Conservation (phyloP, 2,888 invertebrate genomes). For the Myopa testacea region DNA sequence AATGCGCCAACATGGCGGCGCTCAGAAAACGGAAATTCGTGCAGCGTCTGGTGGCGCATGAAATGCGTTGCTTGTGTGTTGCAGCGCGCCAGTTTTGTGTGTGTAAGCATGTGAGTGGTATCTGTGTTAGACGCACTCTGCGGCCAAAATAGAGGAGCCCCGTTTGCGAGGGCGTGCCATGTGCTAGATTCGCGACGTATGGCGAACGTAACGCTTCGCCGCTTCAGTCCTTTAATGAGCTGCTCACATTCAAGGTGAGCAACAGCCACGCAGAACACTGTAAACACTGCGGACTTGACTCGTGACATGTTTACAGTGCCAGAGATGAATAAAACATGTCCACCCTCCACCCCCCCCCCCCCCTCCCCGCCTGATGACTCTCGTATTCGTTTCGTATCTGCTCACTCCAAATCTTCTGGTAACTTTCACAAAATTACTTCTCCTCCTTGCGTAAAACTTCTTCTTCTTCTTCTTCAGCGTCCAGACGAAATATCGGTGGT, state of each 20-base stretch:
- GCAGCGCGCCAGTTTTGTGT: no score
- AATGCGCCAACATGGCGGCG: constrained; percentile 13
- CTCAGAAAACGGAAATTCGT: background rate
- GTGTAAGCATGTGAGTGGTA: no score
- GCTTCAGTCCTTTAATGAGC: background rate
- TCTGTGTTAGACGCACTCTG: no score
- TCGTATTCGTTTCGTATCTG: background rate
- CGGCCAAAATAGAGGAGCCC: no score
- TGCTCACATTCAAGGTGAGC: background rate
- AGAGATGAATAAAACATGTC: background rate
- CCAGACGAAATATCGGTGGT: constrained; percentile 32
- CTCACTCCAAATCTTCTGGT: background rate
- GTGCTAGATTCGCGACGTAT: no score
- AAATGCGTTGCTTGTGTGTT: background rate
- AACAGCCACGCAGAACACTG: background rate
- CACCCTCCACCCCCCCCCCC: background rate
- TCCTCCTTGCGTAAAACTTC: background rate
- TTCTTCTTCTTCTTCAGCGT: background rate
- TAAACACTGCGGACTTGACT: background rate
- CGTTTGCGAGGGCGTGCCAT: background rate
- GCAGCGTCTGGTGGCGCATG: background rate
- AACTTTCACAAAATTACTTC: background rate
- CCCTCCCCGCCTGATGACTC: background rate
- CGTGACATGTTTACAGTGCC: background rate
- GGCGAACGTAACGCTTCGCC: background rate